Evolutionary conservation across 2,113 vertebrate genomes (phyloP), one percentile per base, ranked within the genome.

Genomic region (Dicentrarchus labrax): DNA sequence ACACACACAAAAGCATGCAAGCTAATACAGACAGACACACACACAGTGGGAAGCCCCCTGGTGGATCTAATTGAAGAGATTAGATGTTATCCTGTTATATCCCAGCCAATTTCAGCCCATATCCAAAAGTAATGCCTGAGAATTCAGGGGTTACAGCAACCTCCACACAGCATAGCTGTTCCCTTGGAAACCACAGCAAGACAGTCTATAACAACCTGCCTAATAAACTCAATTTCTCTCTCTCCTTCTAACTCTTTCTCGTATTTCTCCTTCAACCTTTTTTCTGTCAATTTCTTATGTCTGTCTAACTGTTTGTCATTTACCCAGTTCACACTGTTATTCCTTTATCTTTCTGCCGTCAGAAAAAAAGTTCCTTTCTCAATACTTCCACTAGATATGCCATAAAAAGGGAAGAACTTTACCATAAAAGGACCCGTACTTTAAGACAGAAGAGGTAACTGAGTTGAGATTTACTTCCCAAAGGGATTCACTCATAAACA

Each of bases 21-120:
- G 66, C 21, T 50, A 70, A 81, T 71, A 82, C 69, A 85, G 83
- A 84, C 61, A 85, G 67, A 89, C 12, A 47, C 61, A 82, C 67
- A 65, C 75, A 89, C 69, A 75, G 85, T 71, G 47, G 80, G 86
- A 88, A 91, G 78, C 66, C 89, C 89, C 84, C 76, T 80, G 72
- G 80, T 87, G 90, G 88, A 88, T 94, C 86, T 94, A 94, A 94
- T 94, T 94, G 92, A 93, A 92, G 94, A 94, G 94, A 94, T 94
- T 93, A 94, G 91, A 93, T 91, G 88, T 93, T 92, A 94, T 94
- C 93, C 94, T 80, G 76, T 90, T 92, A 92, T 92, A 94, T 92
- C 90, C 90, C 81, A 84, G 86, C 87, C 94, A 94, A 92, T 94
- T 93, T 92, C 91, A 92, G 80, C 87, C 86, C 89, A 92, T 91